Conservation (phyloP, 2,888 invertebrate genomes). For the Thumatha senex region DNA sequence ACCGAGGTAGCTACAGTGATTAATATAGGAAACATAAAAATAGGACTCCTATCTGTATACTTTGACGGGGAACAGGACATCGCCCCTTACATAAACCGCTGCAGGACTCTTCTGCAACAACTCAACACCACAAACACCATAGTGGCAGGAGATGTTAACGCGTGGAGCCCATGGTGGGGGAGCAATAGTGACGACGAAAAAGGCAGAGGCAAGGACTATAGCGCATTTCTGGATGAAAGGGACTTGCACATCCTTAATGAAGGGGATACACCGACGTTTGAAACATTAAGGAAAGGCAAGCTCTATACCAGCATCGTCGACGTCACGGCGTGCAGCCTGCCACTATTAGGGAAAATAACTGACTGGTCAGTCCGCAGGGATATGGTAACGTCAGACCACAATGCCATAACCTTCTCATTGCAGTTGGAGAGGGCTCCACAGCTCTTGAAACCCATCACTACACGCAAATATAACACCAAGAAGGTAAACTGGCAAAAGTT, state of each 20-base stretch:
- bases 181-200: conserved; percentile 16
- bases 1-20: conserved; percentile 23
- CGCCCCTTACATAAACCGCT: background rate
- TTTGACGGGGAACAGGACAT: conserved; percentile 23
- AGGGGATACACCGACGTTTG: conserved; percentile 7
- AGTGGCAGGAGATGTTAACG: conserved; percentile 7
- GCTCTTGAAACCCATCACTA: background rate
- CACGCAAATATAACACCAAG: conserved; percentile 9
- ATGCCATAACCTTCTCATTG: conserved; percentile 9
- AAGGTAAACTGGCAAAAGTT: conserved; percentile 8
- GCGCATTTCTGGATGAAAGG: conserved; percentile 17
- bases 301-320: conserved; percentile 5
- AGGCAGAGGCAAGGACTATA: conserved; percentile 18
- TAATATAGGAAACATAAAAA: conserved; percentile 2
- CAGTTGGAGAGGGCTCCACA: background rate
- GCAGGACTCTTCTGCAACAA: background rate
- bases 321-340: conserved; percentile 2
- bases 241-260: conserved; percentile 25
- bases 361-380: conserved; percentile 5
- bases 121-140: background rate
- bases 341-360: conserved; percentile 3
- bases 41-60: conserved; percentile 28
- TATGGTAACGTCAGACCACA: conserved; percentile 5
- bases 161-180: conserved; percentile 19
- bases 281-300: conserved; percentile 1